Evolutionary conservation across 2,888 invertebrate genomes (phyloP), one percentile per base, ranked within the genome.

Genomic region (Theodoxus fluviatilis): DNA sequence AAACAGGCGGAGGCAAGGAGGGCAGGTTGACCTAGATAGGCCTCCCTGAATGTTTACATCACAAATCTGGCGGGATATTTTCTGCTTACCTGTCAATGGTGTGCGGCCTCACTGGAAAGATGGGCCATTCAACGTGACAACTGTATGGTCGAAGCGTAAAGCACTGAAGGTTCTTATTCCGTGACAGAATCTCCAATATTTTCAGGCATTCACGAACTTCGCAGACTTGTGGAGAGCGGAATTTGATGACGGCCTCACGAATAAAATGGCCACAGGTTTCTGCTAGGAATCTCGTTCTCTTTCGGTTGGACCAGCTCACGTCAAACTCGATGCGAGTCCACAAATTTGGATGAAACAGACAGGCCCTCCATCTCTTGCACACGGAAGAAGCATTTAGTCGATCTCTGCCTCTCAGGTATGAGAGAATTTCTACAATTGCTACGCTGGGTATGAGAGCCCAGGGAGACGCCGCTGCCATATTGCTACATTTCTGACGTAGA

Each of bases 281-380:
- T 63, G 82, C 79, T 57, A 87, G 77, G 78, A 84, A 85, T 72
- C 79, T 83, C 65, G 81, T 79, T 73, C 79, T 79, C 52, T 79
- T 76, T 66, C 81, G 76, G 35, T 77, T 73, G 65, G 74, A 73
- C 70, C 73, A 76, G 67, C 75, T 74, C 49, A 81, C 70, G 67
- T 78, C 75, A 66, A 83, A 79, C 28, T 73, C 67, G 35, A 84
- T 71, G 55, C 73, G 78, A 63, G 71, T 79, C 86, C 86, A 87
- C 69, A 86, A 78, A 55, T 80, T 79, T 63, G 85, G 84, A 73
- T 85, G 85, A 76, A 85, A 87, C 25, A 87, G 78, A 73, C 84
- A 86, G 64, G 80, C 79, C 75, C 91, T 87, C 91, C 91, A 91
- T 83, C 89, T 87, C 83, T 88, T 89, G 81, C 91, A 91, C 49